These are phyloP conservation scores for Nymphalis c-album DNA, from an alignment of 2,888 invertebrate genomes.

Conservation along the genomic window DNA sequence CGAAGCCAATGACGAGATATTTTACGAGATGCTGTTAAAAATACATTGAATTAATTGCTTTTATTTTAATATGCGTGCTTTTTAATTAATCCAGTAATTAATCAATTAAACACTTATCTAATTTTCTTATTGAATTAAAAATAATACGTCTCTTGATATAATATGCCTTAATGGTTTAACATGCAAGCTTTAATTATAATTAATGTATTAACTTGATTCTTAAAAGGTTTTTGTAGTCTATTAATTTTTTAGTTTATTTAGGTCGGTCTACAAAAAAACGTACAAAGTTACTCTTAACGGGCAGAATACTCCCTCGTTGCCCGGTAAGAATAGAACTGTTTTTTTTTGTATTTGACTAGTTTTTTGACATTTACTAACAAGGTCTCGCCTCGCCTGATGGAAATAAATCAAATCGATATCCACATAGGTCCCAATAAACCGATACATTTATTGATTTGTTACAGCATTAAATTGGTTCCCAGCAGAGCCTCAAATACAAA, in stretches of 20 bases:
- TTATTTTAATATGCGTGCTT: slow-evolving; percentile 32
- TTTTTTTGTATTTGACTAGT: slow-evolving; percentile 47
- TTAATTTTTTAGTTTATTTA: slow-evolving; percentile 19
- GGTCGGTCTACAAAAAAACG: slow-evolving; percentile 16
- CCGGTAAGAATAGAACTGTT: slow-evolving; percentile 39
- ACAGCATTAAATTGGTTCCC: slow-evolving; percentile 80
- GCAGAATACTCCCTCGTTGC: slow-evolving; percentile 22
- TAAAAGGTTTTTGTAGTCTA: background rate
- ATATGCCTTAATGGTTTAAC: too few species aligned
- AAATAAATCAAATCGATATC: slow-evolving; percentile 80
- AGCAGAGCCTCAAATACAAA: slow-evolving; percentile 65
- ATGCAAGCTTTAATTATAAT: too few species aligned
- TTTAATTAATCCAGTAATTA: slow-evolving; percentile 15
- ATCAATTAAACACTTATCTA: background rate
- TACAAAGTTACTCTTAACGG: slow-evolving; percentile 24
- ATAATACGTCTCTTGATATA: too few species aligned
- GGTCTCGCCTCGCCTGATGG: slow-evolving; percentile 67
- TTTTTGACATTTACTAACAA: slow-evolving; percentile 79
- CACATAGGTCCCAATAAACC: slow-evolving; percentile 80
- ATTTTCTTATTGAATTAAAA: too few species aligned
- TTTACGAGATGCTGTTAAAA: slow-evolving; percentile 63
- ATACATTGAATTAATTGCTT: slow-evolving; percentile 50
- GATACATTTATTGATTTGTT: slow-evolving; percentile 82
- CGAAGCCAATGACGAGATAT: slow-evolving; percentile 46
- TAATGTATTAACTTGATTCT: background rate